Conservation (phyloP, 2,113 vertebrate species). For the Vicugna pacos region DNA sequence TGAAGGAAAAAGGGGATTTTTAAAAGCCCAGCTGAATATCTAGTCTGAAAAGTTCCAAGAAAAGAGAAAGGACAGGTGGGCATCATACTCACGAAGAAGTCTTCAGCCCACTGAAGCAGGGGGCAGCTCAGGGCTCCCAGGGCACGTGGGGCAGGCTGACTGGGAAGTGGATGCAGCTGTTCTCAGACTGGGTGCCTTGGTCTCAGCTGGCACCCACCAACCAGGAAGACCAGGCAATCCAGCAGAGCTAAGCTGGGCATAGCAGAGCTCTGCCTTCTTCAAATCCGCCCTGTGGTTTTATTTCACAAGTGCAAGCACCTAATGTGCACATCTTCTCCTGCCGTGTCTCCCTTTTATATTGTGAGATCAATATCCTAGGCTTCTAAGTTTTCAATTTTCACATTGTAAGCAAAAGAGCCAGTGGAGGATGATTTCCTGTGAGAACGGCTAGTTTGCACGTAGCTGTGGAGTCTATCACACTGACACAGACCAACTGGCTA, state of each 20-base stretch:
- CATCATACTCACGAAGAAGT: constrained; percentile 91
- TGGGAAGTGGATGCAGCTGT: constrained; percentile 85
- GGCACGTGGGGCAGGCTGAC: constrained; percentile 86
- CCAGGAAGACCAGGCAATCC: constrained; percentile 57
- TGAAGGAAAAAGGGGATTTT: neutral
- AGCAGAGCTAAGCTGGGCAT: constrained; percentile 76
- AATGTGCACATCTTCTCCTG: constrained; percentile 82
- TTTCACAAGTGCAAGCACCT: neutral
- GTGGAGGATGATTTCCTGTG: neutral
- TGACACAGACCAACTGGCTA: neutral
- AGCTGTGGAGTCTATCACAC: neutral
- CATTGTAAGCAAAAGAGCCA: neutral
- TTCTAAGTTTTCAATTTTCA: constrained; percentile 1
- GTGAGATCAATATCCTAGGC: constrained; percentile 57
- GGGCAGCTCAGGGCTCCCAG: constrained; percentile 85
- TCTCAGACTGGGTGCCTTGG: constrained; percentile 60
- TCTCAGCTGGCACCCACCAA: neutral
- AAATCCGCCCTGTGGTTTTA: accelerated
- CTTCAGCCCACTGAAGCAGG: constrained; percentile 85
- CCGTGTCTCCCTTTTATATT: constrained; percentile 82
- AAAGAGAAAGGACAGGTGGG: neutral
- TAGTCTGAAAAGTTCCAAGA: neutral
- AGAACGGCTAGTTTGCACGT: neutral
- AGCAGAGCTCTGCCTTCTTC: neutral
- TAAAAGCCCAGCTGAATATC: neutral